These are phyloP conservation scores for Zoanthus sansibaricus DNA, from an alignment of 92 coral and sea anemone genomes.

Conservation along the genomic window DNA sequence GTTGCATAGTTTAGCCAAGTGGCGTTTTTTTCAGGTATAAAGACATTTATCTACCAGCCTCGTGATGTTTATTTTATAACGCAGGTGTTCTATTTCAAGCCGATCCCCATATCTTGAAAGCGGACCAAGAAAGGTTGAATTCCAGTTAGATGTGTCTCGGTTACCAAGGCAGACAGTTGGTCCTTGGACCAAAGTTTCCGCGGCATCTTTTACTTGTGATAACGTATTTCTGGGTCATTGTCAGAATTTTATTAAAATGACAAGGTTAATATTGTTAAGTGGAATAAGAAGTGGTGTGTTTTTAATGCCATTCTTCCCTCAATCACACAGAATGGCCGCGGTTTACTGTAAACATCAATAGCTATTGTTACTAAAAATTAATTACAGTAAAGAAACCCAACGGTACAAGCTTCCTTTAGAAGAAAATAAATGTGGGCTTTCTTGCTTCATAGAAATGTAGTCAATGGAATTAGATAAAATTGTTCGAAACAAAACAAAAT, in stretches of 20 bases:
- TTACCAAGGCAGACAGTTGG: conserved; percentile 15
- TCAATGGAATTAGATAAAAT: not conserved
- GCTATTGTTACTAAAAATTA: not conserved
- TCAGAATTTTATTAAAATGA: not conserved
- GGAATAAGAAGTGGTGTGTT: conserved; percentile 9
- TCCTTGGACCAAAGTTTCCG: not conserved
- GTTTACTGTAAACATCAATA: not conserved
- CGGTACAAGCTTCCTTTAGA: not conserved
- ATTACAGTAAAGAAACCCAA: not conserved
- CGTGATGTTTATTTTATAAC: conserved; percentile 10
- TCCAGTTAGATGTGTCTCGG: not conserved
- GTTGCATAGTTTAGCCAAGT: too few species aligned
- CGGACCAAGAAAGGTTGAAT: conserved; percentile 5
- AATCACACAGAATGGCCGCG: not conserved
- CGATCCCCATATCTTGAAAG: not conserved
- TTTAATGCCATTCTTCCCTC: conserved; percentile 1
- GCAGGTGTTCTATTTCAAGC: conserved; percentile 20
- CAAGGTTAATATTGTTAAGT: conserved; percentile 2
- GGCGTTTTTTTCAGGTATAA: not conserved
- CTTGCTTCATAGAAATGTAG: not conserved
- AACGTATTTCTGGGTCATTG: not conserved
- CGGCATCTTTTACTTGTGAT: not conserved
- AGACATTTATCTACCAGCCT: not conserved
- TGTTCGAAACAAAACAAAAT: not conserved
- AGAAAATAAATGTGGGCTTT: not conserved